These are phyloP conservation scores for Cassiopea andromeda DNA, from an alignment of 30 jellyfish, hydroid and myxozoan species.

Conservation along the genomic window DNA sequence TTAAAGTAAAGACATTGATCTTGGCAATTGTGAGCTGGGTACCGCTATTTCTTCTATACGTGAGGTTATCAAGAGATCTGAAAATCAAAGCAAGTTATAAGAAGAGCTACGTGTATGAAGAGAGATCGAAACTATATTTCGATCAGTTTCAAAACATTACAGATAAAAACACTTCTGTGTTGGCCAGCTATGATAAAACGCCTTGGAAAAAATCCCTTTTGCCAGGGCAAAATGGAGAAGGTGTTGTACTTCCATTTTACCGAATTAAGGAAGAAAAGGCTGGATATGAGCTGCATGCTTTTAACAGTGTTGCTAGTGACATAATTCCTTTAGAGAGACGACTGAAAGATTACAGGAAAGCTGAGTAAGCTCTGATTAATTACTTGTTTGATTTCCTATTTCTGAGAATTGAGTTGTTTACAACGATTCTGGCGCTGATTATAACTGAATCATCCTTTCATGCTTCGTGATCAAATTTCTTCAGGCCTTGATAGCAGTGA, in stretches of 20 bases:
- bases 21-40: constrained; percentile 9
- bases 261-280: constrained; percentile 48
- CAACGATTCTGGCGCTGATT: not conserved
- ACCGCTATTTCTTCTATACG: constrained; percentile 10
- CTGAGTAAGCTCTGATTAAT: constrained; percentile 45
- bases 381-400: not conserved
- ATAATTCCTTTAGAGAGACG: constrained; percentile 70
- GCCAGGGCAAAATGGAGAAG: constrained; percentile 81
- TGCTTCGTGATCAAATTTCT: too few relatives aligned
- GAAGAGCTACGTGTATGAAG: not conserved
- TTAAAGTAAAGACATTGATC: not conserved
- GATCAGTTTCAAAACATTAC: not conserved
- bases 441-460: too few relatives aligned
- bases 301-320: constrained; percentile 78
- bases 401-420: not conserved
- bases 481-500: too few relatives aligned
- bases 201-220: constrained; percentile 44
- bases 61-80: constrained; percentile 1
- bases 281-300: constrained; percentile 83
- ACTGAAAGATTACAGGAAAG: constrained; percentile 69
- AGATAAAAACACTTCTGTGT: constrained; percentile 13
- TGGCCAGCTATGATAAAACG: constrained; percentile 63
- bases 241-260: constrained; percentile 47
- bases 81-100: not conserved
- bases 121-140: not conserved